phyloP scores from a whole-genome alignment of 2,797 vertebrate genomes.

The Steatocranus sp. region DNA sequence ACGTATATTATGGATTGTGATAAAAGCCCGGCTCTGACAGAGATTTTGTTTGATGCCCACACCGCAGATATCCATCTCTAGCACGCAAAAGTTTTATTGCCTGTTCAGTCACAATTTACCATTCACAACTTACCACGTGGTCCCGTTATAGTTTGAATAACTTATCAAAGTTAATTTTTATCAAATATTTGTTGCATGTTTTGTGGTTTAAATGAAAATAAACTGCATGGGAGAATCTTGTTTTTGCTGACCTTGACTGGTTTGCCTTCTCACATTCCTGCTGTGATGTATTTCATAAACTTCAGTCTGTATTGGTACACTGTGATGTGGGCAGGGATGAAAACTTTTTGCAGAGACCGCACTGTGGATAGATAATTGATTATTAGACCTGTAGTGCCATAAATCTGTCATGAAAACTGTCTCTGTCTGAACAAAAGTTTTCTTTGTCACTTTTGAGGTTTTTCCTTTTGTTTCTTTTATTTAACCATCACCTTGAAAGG shows the following conservation, averaged over 20 bases:
- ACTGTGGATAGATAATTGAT: not conserved
- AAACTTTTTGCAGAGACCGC: not conserved
- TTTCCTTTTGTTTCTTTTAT: not conserved
- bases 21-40: not conserved
- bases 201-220: not conserved
- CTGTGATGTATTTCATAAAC: not conserved
- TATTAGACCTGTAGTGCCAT: not conserved
- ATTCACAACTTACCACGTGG: not conserved
- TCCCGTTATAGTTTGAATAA: not conserved
- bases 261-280: not conserved
- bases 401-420: not conserved
- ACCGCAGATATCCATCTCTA: not conserved
- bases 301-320: not conserved
- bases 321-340: not conserved
- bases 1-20: not conserved
- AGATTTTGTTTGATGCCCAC: not conserved
- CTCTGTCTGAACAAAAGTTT: not conserved
- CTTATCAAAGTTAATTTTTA: not conserved
- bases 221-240: not conserved
- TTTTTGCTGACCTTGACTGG: not conserved
- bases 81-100: too few species aligned
- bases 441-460: not conserved
- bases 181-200: not conserved
- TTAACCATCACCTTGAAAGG: not conserved
- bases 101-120: not conserved